These are phyloP conservation scores for Myotis lucifugus DNA, from an alignment of 2,113 vertebrate genomes.

Conservation along the genomic window DNA sequence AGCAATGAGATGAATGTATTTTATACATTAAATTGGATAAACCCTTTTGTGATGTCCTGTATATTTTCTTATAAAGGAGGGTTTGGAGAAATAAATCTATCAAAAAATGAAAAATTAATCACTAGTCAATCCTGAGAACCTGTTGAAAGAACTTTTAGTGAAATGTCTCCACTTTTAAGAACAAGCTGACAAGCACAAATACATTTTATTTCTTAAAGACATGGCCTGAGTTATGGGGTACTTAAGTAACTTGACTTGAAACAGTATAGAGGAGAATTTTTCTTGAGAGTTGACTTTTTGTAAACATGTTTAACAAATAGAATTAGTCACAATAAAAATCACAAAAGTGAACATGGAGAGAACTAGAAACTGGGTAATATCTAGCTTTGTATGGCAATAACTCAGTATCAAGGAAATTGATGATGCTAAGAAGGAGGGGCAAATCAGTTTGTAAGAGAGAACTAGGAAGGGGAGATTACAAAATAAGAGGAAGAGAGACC, in stretches of 20 bases:
- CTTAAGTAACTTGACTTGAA: background rate
- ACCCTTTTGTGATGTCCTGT: background rate
- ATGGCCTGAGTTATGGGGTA: background rate
- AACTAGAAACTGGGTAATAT: background rate
- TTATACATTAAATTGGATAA: background rate
- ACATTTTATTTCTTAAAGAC: background rate
- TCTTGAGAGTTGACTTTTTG: background rate
- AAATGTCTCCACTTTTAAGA: background rate
- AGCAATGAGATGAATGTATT: background rate
- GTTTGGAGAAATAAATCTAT: background rate
- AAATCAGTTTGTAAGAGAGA: background rate
- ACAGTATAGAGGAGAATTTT: background rate
- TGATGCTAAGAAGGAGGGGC: background rate
- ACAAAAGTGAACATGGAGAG: background rate
- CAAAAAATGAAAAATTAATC: background rate
- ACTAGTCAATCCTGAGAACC: background rate
- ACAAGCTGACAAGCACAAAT: background rate
- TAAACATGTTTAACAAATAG: background rate
- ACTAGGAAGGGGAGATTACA: background rate
- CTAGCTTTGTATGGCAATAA: background rate
- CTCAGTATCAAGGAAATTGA: background rate
- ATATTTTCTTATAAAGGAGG: background rate
- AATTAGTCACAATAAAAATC: conserved; percentile 15
- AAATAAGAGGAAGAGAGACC: too few species aligned
- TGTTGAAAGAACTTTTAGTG: conserved; percentile 1